Percentiles rank a stretch among this genome's conserved stretches.
phyloP scores from a whole-genome alignment of 2,113 vertebrate species.

The Helogale parvula region DNA sequence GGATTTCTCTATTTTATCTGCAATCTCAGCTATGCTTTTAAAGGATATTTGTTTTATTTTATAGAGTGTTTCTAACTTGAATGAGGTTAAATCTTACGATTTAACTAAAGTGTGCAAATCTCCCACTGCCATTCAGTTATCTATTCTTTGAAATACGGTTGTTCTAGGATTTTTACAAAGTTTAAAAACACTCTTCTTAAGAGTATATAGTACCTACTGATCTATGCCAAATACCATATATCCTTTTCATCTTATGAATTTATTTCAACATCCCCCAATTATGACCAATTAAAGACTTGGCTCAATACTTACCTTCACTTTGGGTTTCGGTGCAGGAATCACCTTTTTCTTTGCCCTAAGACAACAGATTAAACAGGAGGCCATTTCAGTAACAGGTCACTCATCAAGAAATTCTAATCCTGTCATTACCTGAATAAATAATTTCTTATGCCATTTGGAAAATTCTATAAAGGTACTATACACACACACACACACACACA shows the following conservation, averaged over 20 bases:
- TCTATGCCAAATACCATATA: not conserved
- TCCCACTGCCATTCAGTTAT: not conserved
- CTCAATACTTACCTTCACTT: constrained; percentile 91
- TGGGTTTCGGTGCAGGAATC: constrained; percentile 92
- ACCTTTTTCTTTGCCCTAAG: constrained; percentile 96
- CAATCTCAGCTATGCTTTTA: not conserved
- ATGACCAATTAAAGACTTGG: not conserved
- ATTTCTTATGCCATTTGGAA: not conserved
- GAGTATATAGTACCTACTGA: not conserved
- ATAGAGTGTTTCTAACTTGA: not conserved
- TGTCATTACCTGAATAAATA: not conserved
- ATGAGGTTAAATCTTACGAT: not conserved
- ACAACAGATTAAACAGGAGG: constrained; percentile 3
- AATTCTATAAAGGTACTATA: not conserved
- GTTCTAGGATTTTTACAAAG: constrained; percentile 10
- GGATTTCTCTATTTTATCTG: not conserved
- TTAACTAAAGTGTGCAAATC: not conserved
- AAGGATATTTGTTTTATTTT: not conserved
- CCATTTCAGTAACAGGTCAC: not conserved
- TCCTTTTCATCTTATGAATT: not conserved
- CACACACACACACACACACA: too few relatives aligned
- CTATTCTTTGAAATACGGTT: not conserved
- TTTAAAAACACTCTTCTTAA: constrained; percentile 15
- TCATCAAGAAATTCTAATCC: not conserved
- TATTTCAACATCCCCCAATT: not conserved